Base-by-base conservation (phyloP, 2,888 invertebrate genomes). In the Tetranychus truncatus region DNA sequence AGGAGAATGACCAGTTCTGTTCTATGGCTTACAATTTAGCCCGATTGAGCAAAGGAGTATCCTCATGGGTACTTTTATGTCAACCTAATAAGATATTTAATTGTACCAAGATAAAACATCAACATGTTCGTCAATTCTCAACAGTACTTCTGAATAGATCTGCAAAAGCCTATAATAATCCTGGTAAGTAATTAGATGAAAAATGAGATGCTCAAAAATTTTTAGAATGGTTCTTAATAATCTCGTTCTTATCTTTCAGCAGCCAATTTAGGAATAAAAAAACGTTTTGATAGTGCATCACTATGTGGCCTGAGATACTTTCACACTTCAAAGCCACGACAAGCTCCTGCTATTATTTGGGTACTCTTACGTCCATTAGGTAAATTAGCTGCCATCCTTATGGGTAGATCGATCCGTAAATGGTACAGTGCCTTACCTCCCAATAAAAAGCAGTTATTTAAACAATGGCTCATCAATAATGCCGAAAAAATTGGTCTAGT, bases 391-490 rank as follows among this genome's bases (percentile, higher is more conserved):
- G 72, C 72, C 9, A 18, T 72, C 1, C 44, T 74, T 71, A 67
- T 24, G 9, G 71, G 71, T 45, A 45, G 71, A 21, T n/a, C 20
- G 20, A 45, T 45, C 8, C 21, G 69, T 18, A 71, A 67, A 21
- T 74, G 71, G 71, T 74, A 24, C n/a, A 21, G 46, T 44, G 34
- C n/a, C 44, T 65, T 74, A 34, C 74, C 71, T 71, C 71, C 44
- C 24, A 46, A 69, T n/a, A 67, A 71, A 6, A 74, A 71, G 55
- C 45, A 74, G 9, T 21, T 18, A 20, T 11, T 73, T n/a, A 73
- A 66, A 66, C 34, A 55, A 21, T 24, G 34, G 73, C 9, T 73
- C 6, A 7, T 73, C 0, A 11, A 4, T 21, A 18, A n/a, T 9
- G 24, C 65, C 9, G 21, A n/a, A 20, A n/a, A n/a, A 15, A 66